Percentiles rank a stretch among this genome's conserved stretches.
Conservation (phyloP, 1,140 invertebrate genomes). For the Lepidotrigona ventralis region DNA sequence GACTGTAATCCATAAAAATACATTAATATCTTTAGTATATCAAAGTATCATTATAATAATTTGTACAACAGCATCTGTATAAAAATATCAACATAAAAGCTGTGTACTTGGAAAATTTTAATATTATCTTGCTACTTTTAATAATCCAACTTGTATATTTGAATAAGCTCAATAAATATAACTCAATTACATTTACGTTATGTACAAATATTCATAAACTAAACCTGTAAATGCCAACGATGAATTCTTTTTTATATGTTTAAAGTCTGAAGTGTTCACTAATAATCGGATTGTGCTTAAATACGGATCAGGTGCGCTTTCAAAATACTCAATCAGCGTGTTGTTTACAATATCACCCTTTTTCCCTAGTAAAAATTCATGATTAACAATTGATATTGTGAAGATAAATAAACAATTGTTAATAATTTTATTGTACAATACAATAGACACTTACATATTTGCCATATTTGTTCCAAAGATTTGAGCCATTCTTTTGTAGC, state of each 20-base stretch:
- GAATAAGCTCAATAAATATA: neutral
- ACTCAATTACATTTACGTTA: neutral
- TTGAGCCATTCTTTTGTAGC: slow-evolving; percentile 71
- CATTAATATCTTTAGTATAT: neutral
- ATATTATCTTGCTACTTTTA: slow-evolving; percentile 8
- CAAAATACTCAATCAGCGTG: slow-evolving; percentile 79
- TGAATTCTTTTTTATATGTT: slow-evolving; percentile 80
- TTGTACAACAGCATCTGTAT: neutral
- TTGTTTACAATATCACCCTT: slow-evolving; percentile 80
- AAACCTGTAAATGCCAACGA: slow-evolving; percentile 80
- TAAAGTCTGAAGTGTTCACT: slow-evolving; percentile 82
- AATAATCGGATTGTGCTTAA: slow-evolving; percentile 80
- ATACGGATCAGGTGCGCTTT: slow-evolving; percentile 80
- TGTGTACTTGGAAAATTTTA: neutral
- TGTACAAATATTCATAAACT: slow-evolving; percentile 41
- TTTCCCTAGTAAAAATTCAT: slow-evolving; percentile 77
- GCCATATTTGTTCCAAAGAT: slow-evolving; percentile 70
- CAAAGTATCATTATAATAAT: neutral
- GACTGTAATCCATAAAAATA: slow-evolving; percentile 71
- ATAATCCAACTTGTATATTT: neutral
- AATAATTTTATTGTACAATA: neutral
- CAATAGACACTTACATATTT: slow-evolving; percentile 64
- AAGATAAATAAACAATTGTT: slow-evolving; percentile 17
- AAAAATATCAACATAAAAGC: neutral
- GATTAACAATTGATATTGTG: slow-evolving; percentile 1